Base-by-base conservation (phyloP, 1,140 invertebrate genomes). In the Potamilus streckersoni region DNA sequence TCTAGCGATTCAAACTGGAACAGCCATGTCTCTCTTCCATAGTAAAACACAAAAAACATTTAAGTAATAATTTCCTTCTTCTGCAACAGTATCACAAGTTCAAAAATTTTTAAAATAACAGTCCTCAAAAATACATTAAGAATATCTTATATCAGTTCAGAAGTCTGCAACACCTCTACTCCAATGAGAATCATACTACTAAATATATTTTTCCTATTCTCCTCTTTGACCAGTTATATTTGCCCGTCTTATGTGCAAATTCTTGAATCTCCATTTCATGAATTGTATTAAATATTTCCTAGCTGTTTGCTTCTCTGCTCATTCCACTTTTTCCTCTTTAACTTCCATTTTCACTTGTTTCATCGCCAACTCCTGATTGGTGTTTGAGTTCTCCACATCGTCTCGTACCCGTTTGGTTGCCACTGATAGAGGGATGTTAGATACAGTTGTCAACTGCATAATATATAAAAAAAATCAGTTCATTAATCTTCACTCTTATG, bases 341-440 rank as follows among this genome's bases (percentile, higher is more conserved):
- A 75, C 38, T 64, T 83, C 82, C 17, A 76, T 49, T 73, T 83
- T 83, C 16, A 83, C 70, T 66, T 78, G 78, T 80, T 83, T 83
- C 60, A 67, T 64, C 27, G 61, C 65, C 60, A 72, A 69, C 69
- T 82, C 78, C 19, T 79, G 74, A 31, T 63, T 72, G 23, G 67
- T 49, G 72, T 71, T 64, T 58, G 57, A 59, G 31, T 61, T 31
- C 69, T 77, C 61, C 27, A 60, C 72, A 23, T 83, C 81, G 61
- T 81, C 82, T 23, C 78, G 64, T 56, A 78, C 77, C 58, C 82
- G 65, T 76, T 83, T 83, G 12, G 81, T 73, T 66, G 82, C 69
- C 23, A 77, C 65, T 57, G 79, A 78, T 38, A 82, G 64, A n/a
- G 79, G 79, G 14, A 79, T 71, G 66, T 76, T 80, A 60, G 78